Evolutionary conservation across 2,797 vertebrate genomes (phyloP), one percentile per base, ranked within the genome.

Genomic region (Odontamblyopus lacepedii): DNA sequence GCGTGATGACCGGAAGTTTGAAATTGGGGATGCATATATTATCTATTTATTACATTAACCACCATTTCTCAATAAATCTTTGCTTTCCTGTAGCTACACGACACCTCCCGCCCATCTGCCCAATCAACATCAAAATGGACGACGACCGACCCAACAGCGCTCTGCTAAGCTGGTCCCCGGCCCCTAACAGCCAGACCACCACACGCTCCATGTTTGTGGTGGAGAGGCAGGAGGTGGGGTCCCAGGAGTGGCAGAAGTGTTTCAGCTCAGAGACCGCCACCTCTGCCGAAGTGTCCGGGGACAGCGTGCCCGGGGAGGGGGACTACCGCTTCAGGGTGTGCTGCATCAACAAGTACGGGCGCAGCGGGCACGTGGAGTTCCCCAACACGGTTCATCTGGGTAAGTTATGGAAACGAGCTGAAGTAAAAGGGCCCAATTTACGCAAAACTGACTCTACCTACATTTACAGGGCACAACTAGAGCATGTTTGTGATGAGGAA

Each of bases 301-400:
- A 97, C 84, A 95, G 91, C 0, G 93, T 98, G 72, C 94, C 95
- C 0, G 87, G 89, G 0, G 96, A 98, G 79, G 96, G 95, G 0
- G 79, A 96, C 91, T 98, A 97, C 85, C 90, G 93, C 65, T 98
- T 98, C 87, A 95, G 97, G 0, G 74, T 98, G 82, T 95, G 95
- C 6, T 94, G 95, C 0, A 69, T 97, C 87, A 98, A 97, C 66
- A 93, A 96, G 79, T 95, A 98, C 0, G 97, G 97, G 59, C 92
- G 92, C 67, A 98, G 97, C 4, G 89, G 92, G 30, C 95, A 96
- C 0, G 92, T 97, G 35, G 95, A 96, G 85, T 98, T 98, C 78
- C 95, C 95, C 0, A 94, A 95, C 63, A 91, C 85, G 0, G 93
- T 96, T 69, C 96, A 96, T 73, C 94, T 98, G 0, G 95, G 97